Base-by-base conservation (phyloP, 2,113 vertebrate genomes). In the Aphyosemion australe region DNA sequence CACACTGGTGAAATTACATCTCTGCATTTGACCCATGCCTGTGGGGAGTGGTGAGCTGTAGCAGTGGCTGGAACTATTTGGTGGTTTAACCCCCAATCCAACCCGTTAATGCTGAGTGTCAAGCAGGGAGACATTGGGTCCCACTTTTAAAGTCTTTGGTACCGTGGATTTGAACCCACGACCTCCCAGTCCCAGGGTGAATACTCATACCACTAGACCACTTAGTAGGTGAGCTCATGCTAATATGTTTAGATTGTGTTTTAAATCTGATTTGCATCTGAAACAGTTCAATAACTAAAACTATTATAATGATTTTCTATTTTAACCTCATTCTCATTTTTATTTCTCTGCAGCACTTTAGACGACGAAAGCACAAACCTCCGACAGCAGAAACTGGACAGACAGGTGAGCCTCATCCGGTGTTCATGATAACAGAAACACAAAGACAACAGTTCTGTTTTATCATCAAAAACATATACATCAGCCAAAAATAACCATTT, bases 321-420 rank as follows among this genome's bases (percentile, higher is more conserved):
- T 46, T 37, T 46, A 61, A 67, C 37, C 41, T 12, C 8, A 12
- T 6, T 14, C 19, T 2, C 7, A 26, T 42, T 74, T 18, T 51
- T 47, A 50, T 89, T 82, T 91, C 64, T 89, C 90, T 82, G 41
- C 92, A 99, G 97, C 92, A 95, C 96, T 89, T 93, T 99, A 92
- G 97, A 99, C 84, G 97, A 99, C 88, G 97, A 99, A 72, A 93
- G 96, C 78, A 96, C 94, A 85, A 98, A 93, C 90, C 91, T 98
- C 48, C 92, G 96, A 69, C 97, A 99, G 87, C 97, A 99, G 92
- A 99, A 99, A 85, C 95, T 99, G 80, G 96, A 98, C 81, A 94
- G 97, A 86, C 97, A 99, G 95, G 97, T 98, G 76, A 90, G 94
- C 70, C 21, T 79, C 39, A 39, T 16, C 16, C n/a, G n/a, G n/a